Percentiles rank a stretch among this genome's conserved stretches.
Evolutionary conservation across 1,140 invertebrate genomes (phyloP).

Genomic region (Microplitis demolitor): DNA sequence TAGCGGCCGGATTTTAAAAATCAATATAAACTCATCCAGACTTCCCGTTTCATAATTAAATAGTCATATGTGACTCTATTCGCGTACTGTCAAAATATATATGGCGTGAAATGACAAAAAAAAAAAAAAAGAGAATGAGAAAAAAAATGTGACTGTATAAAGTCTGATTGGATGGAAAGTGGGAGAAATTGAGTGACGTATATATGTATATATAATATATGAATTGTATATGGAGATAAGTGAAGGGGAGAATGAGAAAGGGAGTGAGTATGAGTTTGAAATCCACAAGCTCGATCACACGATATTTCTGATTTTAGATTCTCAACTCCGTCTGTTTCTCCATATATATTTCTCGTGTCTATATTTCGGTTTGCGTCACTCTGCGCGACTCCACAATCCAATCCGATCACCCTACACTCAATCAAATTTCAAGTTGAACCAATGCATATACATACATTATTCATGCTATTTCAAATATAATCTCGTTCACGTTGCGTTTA

Average conservation of each 20-base stretch:
- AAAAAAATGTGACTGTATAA: no score
- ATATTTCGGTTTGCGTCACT: background rate
- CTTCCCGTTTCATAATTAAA: no score
- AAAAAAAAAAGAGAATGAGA: no score
- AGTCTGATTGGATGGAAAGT: no score
- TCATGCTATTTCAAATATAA: slow-evolving; percentile 4
- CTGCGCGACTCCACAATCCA: background rate
- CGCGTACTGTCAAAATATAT: no score
- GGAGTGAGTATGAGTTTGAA: background rate
- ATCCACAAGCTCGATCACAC: background rate
- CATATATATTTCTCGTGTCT: background rate
- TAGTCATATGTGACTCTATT: no score
- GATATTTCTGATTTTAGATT: slow-evolving; percentile 9
- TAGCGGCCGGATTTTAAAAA: no score
- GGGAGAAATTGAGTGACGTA: no score
- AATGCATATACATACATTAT: slow-evolving; percentile 11
- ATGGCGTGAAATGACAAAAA: no score
- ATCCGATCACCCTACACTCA: slow-evolving; percentile 3
- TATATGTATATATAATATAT: background rate
- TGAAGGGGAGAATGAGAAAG: background rate
- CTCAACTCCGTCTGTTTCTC: background rate
- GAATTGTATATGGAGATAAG: background rate
- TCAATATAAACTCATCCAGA: no score
- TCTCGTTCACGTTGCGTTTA: background rate
- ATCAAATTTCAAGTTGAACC: slow-evolving; percentile 9